Evolutionary conservation across 2,797 vertebrate genomes (phyloP), one percentile per base, ranked within the genome.

Genomic region (Lepus townsendii): DNA sequence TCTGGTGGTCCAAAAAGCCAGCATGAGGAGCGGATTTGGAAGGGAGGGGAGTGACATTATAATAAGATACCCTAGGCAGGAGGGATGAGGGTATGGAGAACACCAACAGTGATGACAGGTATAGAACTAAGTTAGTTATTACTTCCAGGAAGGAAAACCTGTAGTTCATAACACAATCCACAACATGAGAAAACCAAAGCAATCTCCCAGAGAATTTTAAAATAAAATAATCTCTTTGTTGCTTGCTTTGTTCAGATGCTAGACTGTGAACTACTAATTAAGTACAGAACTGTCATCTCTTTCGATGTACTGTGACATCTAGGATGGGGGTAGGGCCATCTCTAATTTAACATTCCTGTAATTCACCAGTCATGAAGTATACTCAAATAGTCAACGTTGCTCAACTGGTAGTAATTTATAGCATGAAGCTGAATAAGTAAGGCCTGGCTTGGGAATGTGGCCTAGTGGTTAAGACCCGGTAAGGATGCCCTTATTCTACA

Each of bases 161-260:
- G 10, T n/a, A 60, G 54, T 38, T 88, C 47, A 77, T 72, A 73
- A 30, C 16, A 73, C 9, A 72, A 27, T 35, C 30, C 91, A 47
- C 22, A 86, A 93, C 54, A 26, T 63, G 50, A 78, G 50, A 78
- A 92, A 88, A 88, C 38, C 63, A 92, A 75, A 71, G 32, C 27
- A 77, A 78, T 8, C 38, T 82, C 42, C 17, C 30, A 65, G 38
- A 90, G 84, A 35, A 79, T 68, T 69, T 88, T 26, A 85, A 57
- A 86, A 92, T 65, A 85, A 60, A 90, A 85, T 65, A 7, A 75
- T 95, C 65, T 94, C 57, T 85, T 57, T 50, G 24, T 47, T 88
- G 54, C 54, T 85, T 83, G 35, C 32, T 91, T 69, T 93, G 4
- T 66, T 16, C 0, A 69, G 30, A 84, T 26, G 50, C 54, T 71